Evolutionary conservation across 2,888 invertebrate genomes (phyloP), one percentile per base, ranked within the genome.

Genomic region (Therioaphis trifolii): DNA sequence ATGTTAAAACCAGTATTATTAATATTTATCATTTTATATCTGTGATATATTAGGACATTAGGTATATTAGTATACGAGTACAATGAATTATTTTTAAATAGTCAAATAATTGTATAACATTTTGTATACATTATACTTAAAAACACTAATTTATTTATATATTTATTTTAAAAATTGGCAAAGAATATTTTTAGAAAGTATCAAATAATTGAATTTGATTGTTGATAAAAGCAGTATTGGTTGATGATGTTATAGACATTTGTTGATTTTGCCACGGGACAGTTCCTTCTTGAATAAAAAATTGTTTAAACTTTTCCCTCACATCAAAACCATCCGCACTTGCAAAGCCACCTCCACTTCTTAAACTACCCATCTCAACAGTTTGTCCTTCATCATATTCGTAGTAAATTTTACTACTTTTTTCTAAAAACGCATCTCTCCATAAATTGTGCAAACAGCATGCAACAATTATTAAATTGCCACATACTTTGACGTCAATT

Each of bases 401-500:
- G 40, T 68, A 68, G 4, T 4, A 68, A 40, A 68, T 68, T 21
- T 69, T 69, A 69, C 43, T 43, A 69, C 43, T 21, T 43, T 69
- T 46, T 55, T 69, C 29, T 15, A 69, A 69, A 69, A 15, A 69
- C 15, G 69, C 29, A 15, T 46, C 29, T 46, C 69, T 43, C 46
- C 40, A 43, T 35, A 52, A 18, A 52, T 52, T 52, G 52, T 52
- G 52, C 52, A 52, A 18, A 24, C 58, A 63, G 15, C 66, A 66
- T 40, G 66, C 66, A 18, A 66, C 66, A 35, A 11, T 66, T n/a
- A 66, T 11, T 40, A 66, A 66, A 66, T 66, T 35, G n/a, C 35
- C 66, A 40, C 35, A 68, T 68, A 29, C 63, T 52, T 84, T 74
- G 18, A 71, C 15, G 24, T 85, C 72, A 27, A 86, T n/a, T 35